phyloP scores from a whole-genome alignment of 2,113 vertebrate species.

The Ageneiosus marmoratus region DNA sequence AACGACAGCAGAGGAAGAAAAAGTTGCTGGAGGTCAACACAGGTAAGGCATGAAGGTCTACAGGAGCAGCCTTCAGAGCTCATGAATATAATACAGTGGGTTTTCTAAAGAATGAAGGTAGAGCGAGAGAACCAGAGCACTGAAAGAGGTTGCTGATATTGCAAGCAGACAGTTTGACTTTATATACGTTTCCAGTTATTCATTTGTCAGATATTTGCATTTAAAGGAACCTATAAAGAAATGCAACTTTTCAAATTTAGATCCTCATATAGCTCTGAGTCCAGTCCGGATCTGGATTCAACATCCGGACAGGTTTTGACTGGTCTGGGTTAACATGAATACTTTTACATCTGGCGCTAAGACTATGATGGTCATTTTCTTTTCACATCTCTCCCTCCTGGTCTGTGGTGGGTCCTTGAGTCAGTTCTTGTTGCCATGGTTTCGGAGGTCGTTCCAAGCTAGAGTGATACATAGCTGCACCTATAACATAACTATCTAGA shows the following conservation, averaged over 20 bases:
- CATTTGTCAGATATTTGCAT: background rate
- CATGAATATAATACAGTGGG: background rate
- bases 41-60: slow-evolving; percentile 71
- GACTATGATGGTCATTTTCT: background rate
- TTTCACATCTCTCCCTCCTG: background rate
- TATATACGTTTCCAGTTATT: background rate
- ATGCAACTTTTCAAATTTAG: too few relatives aligned
- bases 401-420: background rate
- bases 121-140: background rate
- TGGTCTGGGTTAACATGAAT: background rate
- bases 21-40: slow-evolving; percentile 87
- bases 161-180: background rate
- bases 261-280: too few relatives aligned
- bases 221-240: background rate
- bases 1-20: slow-evolving; percentile 92
- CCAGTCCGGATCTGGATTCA: too few relatives aligned
- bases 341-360: background rate
- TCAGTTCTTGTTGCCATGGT: background rate
- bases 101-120: background rate
- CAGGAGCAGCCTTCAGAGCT: background rate
- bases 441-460: background rate
- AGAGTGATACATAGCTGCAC: background rate
- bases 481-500: too few relatives aligned
- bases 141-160: background rate
- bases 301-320: background rate